Conservation (phyloP, 2,888 invertebrate species). For the Hyposoter dolosus region DNA sequence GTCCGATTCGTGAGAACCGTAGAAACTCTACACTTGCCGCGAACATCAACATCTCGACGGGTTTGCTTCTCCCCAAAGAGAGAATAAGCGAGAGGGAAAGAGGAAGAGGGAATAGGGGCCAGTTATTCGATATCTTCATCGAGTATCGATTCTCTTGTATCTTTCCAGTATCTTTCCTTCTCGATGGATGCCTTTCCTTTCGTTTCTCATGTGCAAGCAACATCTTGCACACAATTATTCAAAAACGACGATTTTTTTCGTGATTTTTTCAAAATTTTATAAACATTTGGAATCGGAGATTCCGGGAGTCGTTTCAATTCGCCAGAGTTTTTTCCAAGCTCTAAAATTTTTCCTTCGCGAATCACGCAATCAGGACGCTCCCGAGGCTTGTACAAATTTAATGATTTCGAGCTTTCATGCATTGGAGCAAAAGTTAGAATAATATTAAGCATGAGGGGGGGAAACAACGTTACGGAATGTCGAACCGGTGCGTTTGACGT, state of each 20-base stretch:
- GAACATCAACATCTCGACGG: constrained; percentile 49
- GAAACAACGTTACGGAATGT: constrained; percentile 44
- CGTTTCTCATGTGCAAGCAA: constrained; percentile 50
- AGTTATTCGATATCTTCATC: constrained; percentile 65
- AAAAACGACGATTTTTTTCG: too few species aligned
- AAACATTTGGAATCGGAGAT: too few species aligned
- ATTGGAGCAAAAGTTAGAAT: neutral
- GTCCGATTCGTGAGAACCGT: constrained; percentile 62
- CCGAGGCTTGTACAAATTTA: neutral
- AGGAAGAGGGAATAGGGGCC: neutral
- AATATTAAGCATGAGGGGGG: neutral
- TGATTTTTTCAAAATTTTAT: too few species aligned
- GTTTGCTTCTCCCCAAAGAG: constrained; percentile 39
- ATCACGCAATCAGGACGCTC: neutral
- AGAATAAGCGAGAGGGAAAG: constrained; percentile 1
- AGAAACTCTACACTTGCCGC: constrained; percentile 53
- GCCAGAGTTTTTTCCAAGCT: too few species aligned
- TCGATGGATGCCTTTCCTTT: constrained; percentile 50
- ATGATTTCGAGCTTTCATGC: neutral
- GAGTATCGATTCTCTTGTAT: constrained; percentile 64
- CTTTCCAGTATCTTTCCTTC: constrained; percentile 58
- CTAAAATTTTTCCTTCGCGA: too few species aligned
- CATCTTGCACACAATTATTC: neutral
- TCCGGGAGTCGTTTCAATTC: too few species aligned
- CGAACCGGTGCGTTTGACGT: constrained; percentile 48